Evolutionary conservation across 2,797 vertebrate genomes (phyloP), one percentile per base, ranked within the genome.

Genomic region (Dendrocincla tyrannina): DNA sequence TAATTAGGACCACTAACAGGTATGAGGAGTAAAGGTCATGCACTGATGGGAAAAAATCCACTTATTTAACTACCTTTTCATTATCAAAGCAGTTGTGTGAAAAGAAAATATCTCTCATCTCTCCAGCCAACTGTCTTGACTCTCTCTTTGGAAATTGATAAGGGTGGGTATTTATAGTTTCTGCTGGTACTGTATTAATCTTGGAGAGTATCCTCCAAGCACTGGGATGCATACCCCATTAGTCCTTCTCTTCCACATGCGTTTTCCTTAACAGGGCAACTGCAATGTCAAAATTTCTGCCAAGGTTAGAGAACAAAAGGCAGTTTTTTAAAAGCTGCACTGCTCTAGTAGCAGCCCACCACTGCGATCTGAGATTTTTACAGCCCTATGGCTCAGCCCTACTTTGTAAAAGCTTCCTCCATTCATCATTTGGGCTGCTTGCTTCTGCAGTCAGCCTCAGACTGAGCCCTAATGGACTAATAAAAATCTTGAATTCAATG

Each of bases 141-240:
- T 66, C 37, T 12, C 15, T 85, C 46, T 67, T 75, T 64, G 50
- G 41, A 78, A 90, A 95, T 7, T 52, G 33, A 55, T 67, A 53
- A 60, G 46, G 18, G 56, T n/a, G 33, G 55, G 22, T 82, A 95
- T 90, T 96, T 94, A 85, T 82, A 89, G 80, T 9, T 87, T 39
- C 16, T 63, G 15, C 41, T 80, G 30, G 2, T 42, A 73, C 28
- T 78, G 28, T 58, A 75, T 73, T 93, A 82, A 85, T 87, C 78
- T 63, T 41, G 52, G 56, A 88, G 14, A 63, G 37, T 24, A 70
- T 84, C 24, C 27, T 72, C 13, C 55, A 64, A 86, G 58, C 37
- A 78, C 39, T 55, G 44, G 89, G 59, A 52, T 49, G 27, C 23
- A 49, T 32, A 39, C 8, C 19, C 46, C 72, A 55, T 58, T 73